A percentile compares a stretch with the other conserved stretches of the same genome.
phyloP scores from a whole-genome alignment of 2,888 invertebrate species.

The Salpingus planirostris region DNA sequence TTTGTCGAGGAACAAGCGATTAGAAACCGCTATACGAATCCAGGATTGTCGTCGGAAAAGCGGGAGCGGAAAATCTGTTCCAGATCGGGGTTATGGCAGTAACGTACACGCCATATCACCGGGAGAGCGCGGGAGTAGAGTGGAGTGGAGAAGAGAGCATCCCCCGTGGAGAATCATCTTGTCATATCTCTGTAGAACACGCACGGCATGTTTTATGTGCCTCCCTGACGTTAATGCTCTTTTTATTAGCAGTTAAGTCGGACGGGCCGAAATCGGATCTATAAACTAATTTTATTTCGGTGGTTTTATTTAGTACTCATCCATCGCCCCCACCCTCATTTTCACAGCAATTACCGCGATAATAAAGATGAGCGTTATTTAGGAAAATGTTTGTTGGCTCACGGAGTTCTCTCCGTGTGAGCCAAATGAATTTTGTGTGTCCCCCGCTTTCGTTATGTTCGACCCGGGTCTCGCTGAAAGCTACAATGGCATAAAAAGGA shows the following conservation, averaged over 20 bases:
- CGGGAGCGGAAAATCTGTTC: too few relatives aligned
- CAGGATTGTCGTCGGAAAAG: too few relatives aligned
- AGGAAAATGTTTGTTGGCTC: too few relatives aligned
- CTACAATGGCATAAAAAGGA: slow-evolving; percentile 28
- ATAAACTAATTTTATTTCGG: slow-evolving; percentile 24
- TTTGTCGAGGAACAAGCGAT: too few relatives aligned
- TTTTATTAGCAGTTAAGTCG: slow-evolving; percentile 39
- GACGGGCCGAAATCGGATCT: slow-evolving; percentile 28
- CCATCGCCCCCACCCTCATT: too few relatives aligned
- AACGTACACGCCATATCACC: too few relatives aligned
- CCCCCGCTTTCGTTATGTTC: slow-evolving; percentile 16
- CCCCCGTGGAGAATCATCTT: slow-evolving; percentile 20
- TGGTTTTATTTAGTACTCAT: slow-evolving; percentile 19
- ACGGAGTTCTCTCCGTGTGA: slow-evolving; percentile 3
- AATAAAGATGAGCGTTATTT: too few relatives aligned
- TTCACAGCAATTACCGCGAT: too few relatives aligned
- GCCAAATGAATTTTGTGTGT: slow-evolving; percentile 16
- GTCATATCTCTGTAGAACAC: slow-evolving; percentile 38
- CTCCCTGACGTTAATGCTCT: slow-evolving; percentile 37
- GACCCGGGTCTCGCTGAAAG: slow-evolving; percentile 21
- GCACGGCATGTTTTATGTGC: slow-evolving; percentile 37
- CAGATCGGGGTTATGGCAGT: too few relatives aligned
- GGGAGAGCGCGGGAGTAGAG: too few relatives aligned
- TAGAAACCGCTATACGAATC: too few relatives aligned
- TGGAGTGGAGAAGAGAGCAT: slow-evolving; percentile 1